Evolutionary conservation across 2,113 vertebrate genomes (phyloP), one percentile per base, ranked within the genome.

Genomic region (Vulpes ferrilata): DNA sequence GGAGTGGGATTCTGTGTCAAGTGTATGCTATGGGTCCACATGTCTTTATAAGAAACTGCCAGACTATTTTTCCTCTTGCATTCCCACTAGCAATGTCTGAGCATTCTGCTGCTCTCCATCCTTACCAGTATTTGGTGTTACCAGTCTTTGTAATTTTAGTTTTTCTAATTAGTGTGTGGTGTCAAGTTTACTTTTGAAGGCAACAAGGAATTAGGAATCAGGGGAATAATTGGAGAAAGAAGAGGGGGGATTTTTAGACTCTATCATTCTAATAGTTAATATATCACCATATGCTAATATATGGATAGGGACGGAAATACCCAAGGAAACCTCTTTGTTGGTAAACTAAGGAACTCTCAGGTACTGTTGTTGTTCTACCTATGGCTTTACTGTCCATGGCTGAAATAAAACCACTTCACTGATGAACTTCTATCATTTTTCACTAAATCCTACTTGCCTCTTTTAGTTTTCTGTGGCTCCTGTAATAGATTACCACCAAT

Each of bases 341-440:
- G 4, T 73, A 90, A 90, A 80, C 27, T 48, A 55, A 65, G 55
- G 48, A 55, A 48, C 10, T 94, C 17, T 96, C 30, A 48, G n/a
- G 86, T 57, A 55, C 8, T 23, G 79, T 27, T 65, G 30, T n/a
- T 94, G 81, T 57, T 65, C 64, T 87, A 57, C n/a, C 67, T 65
- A 73, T 2, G n/a, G 38, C 15, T 53, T 64, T 80, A 90, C 13
- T 64, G 22, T 57, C 73, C 23, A 8, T 8, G n/a, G n/a, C 7
- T 86, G 27, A 81, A 90, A 90, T 78, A 85, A 86, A 73, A 90
- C n/a, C 35, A 86, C 64, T 80, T 94, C 57, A 48, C 43, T 88
- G 57, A 65, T 35, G 48, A 64, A 65, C 43, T 55, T 87, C 27
- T 27, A 4, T 55, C 43, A 87, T n/a, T 64, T 73, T 87, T 87